Evolutionary conservation across 2,113 vertebrate genomes (phyloP), one percentile per base, ranked within the genome.

Genomic region (Elgaria multicarinata): DNA sequence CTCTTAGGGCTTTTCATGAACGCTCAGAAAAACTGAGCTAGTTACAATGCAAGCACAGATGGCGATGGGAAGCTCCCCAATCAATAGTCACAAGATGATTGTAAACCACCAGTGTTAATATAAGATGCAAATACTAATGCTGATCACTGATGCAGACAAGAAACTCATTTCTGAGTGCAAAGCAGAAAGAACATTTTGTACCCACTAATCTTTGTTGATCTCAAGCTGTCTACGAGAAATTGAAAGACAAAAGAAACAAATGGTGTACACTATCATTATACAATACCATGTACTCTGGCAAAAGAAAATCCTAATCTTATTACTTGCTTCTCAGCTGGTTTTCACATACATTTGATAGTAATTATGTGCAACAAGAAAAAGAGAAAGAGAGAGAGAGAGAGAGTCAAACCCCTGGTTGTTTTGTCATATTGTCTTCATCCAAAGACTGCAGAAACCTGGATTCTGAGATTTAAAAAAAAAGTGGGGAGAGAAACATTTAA

Each of bases 341-440:
- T 93, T 76, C 72, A 90, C 76, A n/a, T 80, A 83, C 87, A 88
- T 89, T 94, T 92, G 88, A 88, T 87, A 50, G 2, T 87, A 88
- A 94, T 86, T 67, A 82, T 26, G 44, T 75, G 10, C 39, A 94
- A 89, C 1, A 87, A 69, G 33, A 28, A 39, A 18, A 9, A 7
- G 69, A 2, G 94, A 92, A 2, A 74, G 90, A 90, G 76, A 92
- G 96, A 97, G 93, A 94, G 98, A 94, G 91, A 2, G 80, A 92
- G 89, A 83, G 90, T 96, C 98, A 94, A 95, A 99, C 98, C 98
- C 99, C 99, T 26, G 99, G 99, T 93, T 99, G 98, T 93, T 99
- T 99, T 77, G 99, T 99, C 98, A 99, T 98, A 91, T 99, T 99
- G 94, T 99, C 98, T 95, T 98, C 98, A 62, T 98, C 98, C 96